Evolutionary conservation across 2,797 vertebrate genomes (phyloP).

Genomic region (Pteropus rufus): DNA sequence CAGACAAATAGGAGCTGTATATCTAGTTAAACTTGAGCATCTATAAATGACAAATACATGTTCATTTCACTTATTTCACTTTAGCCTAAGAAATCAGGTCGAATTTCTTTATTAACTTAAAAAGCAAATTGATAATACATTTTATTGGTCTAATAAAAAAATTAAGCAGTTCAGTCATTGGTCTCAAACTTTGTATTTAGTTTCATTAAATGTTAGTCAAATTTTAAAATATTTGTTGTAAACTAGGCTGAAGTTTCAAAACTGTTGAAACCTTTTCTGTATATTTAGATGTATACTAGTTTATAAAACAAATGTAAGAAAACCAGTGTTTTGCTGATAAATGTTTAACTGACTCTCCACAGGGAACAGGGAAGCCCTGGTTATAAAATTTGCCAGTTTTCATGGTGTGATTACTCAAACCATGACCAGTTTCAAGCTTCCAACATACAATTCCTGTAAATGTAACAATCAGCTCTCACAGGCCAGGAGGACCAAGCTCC

Average conservation of each 20-base stretch:
- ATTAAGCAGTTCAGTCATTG: neutral
- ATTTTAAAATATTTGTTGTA: neutral
- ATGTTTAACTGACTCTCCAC: neutral
- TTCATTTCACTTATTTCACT: neutral
- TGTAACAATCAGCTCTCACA: neutral
- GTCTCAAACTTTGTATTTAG: neutral
- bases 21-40: neutral
- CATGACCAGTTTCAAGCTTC: neutral
- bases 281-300: neutral
- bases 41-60: neutral
- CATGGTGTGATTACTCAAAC: neutral
- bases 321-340: neutral
- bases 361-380: neutral
- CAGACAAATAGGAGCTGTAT: neutral
- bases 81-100: neutral
- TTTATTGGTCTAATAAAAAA: neutral
- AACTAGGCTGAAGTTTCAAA: neutral
- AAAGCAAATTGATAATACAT: neutral
- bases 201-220: neutral
- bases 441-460: neutral
- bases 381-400: neutral
- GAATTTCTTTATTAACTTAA: neutral
- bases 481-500: neutral
- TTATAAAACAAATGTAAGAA: neutral
- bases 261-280: neutral